Percentiles rank a stretch among this genome's conserved stretches.
Evolutionary conservation across 2,888 invertebrate genomes (phyloP).

Genomic region (Oeneis ivallda): DNA sequence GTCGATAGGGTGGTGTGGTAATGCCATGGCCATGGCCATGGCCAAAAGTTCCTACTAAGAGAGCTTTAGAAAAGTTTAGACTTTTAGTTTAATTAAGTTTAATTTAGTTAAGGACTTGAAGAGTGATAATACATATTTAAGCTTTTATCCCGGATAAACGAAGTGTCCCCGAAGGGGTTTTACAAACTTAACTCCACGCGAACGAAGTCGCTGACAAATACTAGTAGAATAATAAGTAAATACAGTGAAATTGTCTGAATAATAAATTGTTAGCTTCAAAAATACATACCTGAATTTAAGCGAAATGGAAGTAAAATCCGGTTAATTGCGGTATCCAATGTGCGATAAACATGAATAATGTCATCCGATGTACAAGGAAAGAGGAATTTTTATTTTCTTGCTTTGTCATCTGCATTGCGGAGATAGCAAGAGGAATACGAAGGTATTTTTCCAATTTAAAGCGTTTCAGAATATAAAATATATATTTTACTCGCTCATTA

Average conservation of each 20-base stretch:
- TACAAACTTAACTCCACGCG: too few relatives aligned
- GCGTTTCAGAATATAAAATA: slow-evolving; percentile 25
- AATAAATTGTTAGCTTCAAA: slow-evolving; percentile 38
- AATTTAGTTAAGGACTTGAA: too few relatives aligned
- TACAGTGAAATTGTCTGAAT: background rate
- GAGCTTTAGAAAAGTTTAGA: too few relatives aligned
- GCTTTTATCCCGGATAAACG: too few relatives aligned
- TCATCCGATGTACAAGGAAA: slow-evolving; percentile 67
- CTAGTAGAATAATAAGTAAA: background rate
- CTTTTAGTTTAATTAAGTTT: too few relatives aligned
- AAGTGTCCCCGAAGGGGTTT: too few relatives aligned
- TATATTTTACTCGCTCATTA: slow-evolving; percentile 25
- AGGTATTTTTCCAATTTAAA: slow-evolving; percentile 34
- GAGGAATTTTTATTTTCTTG: slow-evolving; percentile 70
- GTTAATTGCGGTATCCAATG: slow-evolving; percentile 72
- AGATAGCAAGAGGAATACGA: slow-evolving; percentile 54
- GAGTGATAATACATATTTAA: too few relatives aligned
- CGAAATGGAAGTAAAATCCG: slow-evolving; percentile 55
- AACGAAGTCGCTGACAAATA: too few relatives aligned
- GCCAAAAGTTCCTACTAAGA: too few relatives aligned
- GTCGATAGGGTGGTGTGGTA: too few relatives aligned
- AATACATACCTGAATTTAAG: slow-evolving; percentile 40
- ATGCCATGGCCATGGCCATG: too few relatives aligned
- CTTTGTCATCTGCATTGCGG: slow-evolving; percentile 68
- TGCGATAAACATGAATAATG: slow-evolving; percentile 79